Conservation (phyloP, 2,888 invertebrate species). For the Lasioglossum lativentre region DNA sequence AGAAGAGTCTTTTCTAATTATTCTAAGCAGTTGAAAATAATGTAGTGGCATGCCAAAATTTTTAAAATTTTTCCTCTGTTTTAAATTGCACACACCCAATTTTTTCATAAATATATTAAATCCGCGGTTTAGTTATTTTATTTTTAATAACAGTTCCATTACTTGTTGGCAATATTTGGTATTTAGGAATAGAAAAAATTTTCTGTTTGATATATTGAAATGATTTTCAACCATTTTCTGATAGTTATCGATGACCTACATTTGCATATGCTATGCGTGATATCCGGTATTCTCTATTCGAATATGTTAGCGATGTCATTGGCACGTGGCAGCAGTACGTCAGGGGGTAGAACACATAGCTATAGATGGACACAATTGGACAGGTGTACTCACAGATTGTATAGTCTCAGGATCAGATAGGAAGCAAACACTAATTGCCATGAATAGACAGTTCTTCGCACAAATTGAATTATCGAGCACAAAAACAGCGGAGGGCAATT, state of each 20-base stretch:
- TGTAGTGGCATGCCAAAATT: too few relatives aligned
- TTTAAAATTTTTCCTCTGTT: too few relatives aligned
- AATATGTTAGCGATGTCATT: constrained; percentile 40
- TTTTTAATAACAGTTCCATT: too few relatives aligned
- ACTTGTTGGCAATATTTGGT: too few relatives aligned
- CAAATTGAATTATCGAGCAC: neutral
- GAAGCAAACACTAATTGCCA: neutral
- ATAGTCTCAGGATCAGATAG: constrained; percentile 4
- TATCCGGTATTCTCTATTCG: constrained; percentile 17
- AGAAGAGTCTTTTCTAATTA: too few relatives aligned
- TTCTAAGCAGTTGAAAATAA: too few relatives aligned
- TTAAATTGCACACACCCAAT: too few relatives aligned
- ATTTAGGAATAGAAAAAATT: too few relatives aligned
- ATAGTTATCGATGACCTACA: constrained; percentile 57
- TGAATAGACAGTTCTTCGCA: neutral
- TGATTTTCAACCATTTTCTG: constrained; percentile 32
- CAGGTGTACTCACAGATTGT: constrained; percentile 21
- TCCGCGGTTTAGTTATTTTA: too few relatives aligned
- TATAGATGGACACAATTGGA: neutral
- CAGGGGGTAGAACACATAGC: constrained; percentile 28
- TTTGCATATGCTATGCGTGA: constrained; percentile 32
- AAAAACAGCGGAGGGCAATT: neutral
- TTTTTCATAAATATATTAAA: too few relatives aligned
- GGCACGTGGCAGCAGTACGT: constrained; percentile 31
- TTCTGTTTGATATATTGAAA: neutral